Evolutionary conservation across 2,797 vertebrate genomes (phyloP), one percentile per base, ranked within the genome.

Genomic region (Rhabdophis nuchalis): DNA sequence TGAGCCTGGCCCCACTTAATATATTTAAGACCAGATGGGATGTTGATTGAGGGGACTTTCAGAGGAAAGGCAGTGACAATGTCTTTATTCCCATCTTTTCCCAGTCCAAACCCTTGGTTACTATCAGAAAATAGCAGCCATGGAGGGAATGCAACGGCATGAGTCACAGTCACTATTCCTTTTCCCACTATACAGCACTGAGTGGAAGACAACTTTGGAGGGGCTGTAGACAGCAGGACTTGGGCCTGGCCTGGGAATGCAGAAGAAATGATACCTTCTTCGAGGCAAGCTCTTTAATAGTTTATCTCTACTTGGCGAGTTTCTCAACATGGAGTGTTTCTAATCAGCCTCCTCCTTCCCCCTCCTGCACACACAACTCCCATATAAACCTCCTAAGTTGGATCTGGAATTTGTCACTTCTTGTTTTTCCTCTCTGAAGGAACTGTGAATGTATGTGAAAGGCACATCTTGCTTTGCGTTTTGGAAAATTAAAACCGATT

Each of bases 141-240:
- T 41, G 72, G 4, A 23, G 36, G 36, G 72, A 12, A 82, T 20
- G 46, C 27, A 68, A 61, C n/a, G 0, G 3, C 9, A 9, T 5
- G 36, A 1, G 13, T 90, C 89, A 25, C 18, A 0, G 4, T 89
- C 89, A 16, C 13, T 25, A 60, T 32, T 1, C 18, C 32, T 92
- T 27, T 90, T 57, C 50, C 58, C 68, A 89, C 58, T 41, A 60
- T 6, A 25, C 53, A 72, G 53, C 20, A 64, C 20, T 52, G 41
- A 41, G 10, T 12, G 32, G 56, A 36, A 36, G 61, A 6, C n/a
- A 46, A 1, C 20, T 13, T 12, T 0, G 32, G 8, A 87, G 89
- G 0, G 4, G 0, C 16, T 0, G 1, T 46, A 53, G 0, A 9
- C 52, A 72, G 53, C 0, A 5, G 5, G 1, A 52, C 1, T 27